Base-by-base conservation (phyloP, 2,113 vertebrate genomes). In the Tyto alba region DNA sequence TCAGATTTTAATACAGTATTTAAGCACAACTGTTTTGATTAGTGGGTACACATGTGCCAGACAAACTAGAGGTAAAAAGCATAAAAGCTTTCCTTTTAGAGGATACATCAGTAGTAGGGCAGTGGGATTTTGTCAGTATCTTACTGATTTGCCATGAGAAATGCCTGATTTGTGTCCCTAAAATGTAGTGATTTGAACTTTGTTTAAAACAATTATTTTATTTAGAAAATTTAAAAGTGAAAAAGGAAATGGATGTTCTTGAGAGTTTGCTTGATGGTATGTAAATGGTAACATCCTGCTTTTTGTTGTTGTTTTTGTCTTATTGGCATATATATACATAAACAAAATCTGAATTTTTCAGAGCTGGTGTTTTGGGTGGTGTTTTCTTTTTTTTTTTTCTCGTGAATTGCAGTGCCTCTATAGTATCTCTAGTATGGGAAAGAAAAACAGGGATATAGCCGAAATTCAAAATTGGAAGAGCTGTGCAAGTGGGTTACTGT, bases 401-500 rank as follows among this genome's bases (percentile, higher is more conserved):
- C 53, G 30, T 93, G 72, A 82, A 45, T 50, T 62, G 38, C 75
- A 55, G 15, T 73, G 5, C 55, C 11, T 68, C 21, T 78, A 50
- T 59, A 62, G 25, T 45, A 36, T 64, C 25, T 72, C 26, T 79
- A 27, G 43, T 55, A 25, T 5, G 60, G 56, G 43, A 48, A 68
- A 8, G 48, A 56, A 47, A 55, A 83, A 4, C 21, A 59, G 6
- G 29, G 15, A 52, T 36, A 13, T 45, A 63, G 69, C 60, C 60
- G 43, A 60, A 36, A 52, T 69, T 78, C 20, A 17, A 1, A 22
- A 34, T 6, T 67, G 40, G 38, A 84, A 27, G 26, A 92, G 60
- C 73, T 64, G 1, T 88, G 34, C 68, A 95, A 43, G 11, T 93
- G 76, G 67, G 83, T 97, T 92, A 95, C 91, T 90, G 60, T 93